phyloP scores from a whole-genome alignment of 2,888 invertebrate species.

The Lordiphosa andalusiaca region DNA sequence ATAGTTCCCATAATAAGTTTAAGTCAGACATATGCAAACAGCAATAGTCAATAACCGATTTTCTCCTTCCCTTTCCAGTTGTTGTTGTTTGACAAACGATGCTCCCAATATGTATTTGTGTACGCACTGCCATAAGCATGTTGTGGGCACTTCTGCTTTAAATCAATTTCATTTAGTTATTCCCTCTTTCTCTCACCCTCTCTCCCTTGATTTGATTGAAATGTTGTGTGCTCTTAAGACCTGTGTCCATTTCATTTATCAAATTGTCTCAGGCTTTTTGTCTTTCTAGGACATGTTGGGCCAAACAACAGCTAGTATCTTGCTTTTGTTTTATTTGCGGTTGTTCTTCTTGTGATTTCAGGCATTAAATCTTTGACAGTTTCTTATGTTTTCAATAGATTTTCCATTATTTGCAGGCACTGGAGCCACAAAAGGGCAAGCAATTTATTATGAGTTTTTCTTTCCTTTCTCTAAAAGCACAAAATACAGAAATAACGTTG shows the following conservation, averaged over 20 bases:
- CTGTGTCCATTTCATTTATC: constrained; percentile 58
- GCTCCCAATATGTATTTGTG: constrained; percentile 1
- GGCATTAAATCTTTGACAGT: constrained; percentile 65
- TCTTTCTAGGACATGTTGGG: constrained; percentile 31
- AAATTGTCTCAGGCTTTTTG: constrained; percentile 31
- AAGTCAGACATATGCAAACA: too few species aligned
- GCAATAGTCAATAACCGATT: too few species aligned
- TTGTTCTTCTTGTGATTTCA: constrained; percentile 28
- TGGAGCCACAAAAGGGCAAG: constrained; percentile 14
- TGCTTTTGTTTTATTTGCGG: constrained; percentile 1
- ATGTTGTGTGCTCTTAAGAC: constrained; percentile 26
- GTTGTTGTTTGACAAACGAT: background rate
- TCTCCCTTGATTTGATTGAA: constrained; percentile 27
- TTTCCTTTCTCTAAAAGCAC: constrained; percentile 1
- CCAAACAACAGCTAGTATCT: constrained; percentile 20
- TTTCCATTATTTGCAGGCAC: constrained; percentile 42
- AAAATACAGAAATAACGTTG: constrained; percentile 36
- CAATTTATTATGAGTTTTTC: constrained; percentile 59
- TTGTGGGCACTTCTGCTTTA: background rate
- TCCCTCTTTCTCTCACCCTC: too few species aligned
- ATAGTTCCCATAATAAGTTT: too few species aligned
- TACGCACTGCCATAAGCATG: constrained; percentile 9
- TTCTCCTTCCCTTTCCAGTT: too few species aligned
- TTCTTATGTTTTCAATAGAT: constrained; percentile 57
- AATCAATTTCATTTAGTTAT: constrained; percentile 14